Base-by-base conservation (phyloP, 1,140 invertebrate species). In the Diachasmimorpha longicaudata region DNA sequence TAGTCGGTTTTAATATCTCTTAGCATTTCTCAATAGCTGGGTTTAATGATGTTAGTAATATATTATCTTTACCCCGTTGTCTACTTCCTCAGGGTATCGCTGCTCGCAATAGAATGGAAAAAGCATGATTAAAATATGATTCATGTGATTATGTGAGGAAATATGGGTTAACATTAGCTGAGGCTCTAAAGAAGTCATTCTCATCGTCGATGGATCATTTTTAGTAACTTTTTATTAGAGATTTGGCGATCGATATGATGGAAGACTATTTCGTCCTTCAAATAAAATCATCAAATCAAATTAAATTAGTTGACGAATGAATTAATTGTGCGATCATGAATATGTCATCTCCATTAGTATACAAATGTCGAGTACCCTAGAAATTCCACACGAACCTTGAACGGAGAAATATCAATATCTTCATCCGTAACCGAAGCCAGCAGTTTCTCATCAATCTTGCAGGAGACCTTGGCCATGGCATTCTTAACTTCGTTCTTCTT, bases 371-470 rank as follows among this genome's bases (percentile, higher is more conserved):
- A 66, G 13, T 31, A 66, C 23, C n/a, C 58, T 2, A 79, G 31
- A 67, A 58, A 58, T 1, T 66, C n/a, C 36, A 2, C 74, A 77
- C 76, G 37, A 79, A 89, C 88, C 84, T 84, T 85, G 74, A 89
- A 89, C 5, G 88, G 87, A 6, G 87, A 87, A 74, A 88, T 89
- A 79, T 89, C 88, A 19, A 88, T 85, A 39, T 89, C 85, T 14
- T 88, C 85, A 71, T 88, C 86, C 46, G 83, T 85, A 6, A 83
- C 79, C 0, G 85, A 80, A 0, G 86, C 82, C 67, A 87, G 37
- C 10, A 86, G 67, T 78, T 88, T 88, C 74, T 88, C 88, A 75
- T 87, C 85, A 31, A 84, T 85, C 72, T 85, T 85, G 37, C 81
- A 83, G 37, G 82, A 66, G 71, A 75, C 63, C 80, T 86, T 79